phyloP scores from a whole-genome alignment of 1,140 invertebrate species.

The Dermatophagoides farinae region DNA sequence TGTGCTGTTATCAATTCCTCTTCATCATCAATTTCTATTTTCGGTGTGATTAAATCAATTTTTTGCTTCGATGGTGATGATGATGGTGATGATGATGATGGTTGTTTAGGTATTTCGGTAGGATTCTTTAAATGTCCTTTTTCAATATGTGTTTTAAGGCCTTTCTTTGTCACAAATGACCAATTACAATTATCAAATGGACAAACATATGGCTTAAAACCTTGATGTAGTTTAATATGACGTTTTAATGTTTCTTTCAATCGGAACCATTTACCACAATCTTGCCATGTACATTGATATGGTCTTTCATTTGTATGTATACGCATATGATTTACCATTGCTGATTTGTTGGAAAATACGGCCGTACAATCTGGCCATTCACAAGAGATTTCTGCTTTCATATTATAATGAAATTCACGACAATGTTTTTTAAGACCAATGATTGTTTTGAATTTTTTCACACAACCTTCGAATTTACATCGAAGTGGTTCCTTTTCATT shows the following conservation, averaged over 20 bases:
- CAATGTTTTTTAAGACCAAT: slow-evolving; percentile 3
- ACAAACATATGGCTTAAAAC: slow-evolving; percentile 16
- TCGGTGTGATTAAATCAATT: no score
- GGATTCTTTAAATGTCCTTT: not conserved
- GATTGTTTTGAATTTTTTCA: slow-evolving; percentile 3
- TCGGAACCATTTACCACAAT: slow-evolving; percentile 17
- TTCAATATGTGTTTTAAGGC: not conserved
- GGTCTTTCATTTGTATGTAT: slow-evolving; percentile 23
- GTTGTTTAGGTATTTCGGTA: no score
- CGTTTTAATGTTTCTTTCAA: slow-evolving; percentile 18
- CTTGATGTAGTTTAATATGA: slow-evolving; percentile 18
- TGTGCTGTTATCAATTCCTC: no score
- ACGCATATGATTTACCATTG: slow-evolving; percentile 20
- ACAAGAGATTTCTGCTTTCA: slow-evolving; percentile 7
- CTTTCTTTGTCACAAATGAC: not conserved
- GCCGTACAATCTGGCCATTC: slow-evolving; percentile 16
- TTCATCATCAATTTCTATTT: no score
- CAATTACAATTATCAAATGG: slow-evolving; percentile 10
- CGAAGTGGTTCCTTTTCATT: not conserved
- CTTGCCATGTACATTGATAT: slow-evolving; percentile 19
- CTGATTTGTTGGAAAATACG: slow-evolving; percentile 13
- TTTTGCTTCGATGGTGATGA: no score
- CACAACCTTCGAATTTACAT: not conserved
- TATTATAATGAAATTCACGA: slow-evolving; percentile 1
- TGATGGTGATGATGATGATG: no score